Evolutionary conservation across 2,888 invertebrate genomes (phyloP), one percentile per base, ranked within the genome.

Genomic region (Apotomis capreana): DNA sequence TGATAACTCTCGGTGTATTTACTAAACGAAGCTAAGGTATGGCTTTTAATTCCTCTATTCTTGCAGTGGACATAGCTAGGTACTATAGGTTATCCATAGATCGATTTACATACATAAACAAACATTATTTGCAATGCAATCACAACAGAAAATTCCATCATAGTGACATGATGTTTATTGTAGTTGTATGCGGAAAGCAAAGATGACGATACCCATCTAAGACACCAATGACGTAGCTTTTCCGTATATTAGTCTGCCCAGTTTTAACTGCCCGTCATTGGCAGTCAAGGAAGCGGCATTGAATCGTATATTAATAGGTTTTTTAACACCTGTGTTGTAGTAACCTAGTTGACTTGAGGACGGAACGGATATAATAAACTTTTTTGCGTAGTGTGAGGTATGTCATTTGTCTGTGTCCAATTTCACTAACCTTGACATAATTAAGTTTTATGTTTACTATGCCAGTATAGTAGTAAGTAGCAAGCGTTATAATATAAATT

Each of bases 251-350:
- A 37, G 6, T 63, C 2, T 15, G 37, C 10, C 51, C 26, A 26
- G 70, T 57, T 58, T 5, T 13, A 55, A 59, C 52, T 51, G 36
- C 60, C 37, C n/a, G 65, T 70, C 70, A 70, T 71, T 71, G 67
- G 49, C 65, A 67, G 61, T 61, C 67, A 61, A 67, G 71, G 65
- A 70, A 46, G 51, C 57, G 71, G 61, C 71, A 67, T 71, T 71
- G 71, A 67, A 55, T 67, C 26, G 49, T 51, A 37, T 62, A 70
- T 67, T 65, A 65, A 60, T 70, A 70, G 60, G 36, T 46, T 46
- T 65, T 70, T 62, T 70, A 59, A 70, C 64, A 70, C 58, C 70
- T 54, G 52, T 54, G 40, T 40, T 40, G 40, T 40, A 40, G 70
- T 70, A 70, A 65, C 70, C 70, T 36, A 65, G 60, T 65, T 69